Evolutionary conservation across 2,113 vertebrate species (phyloP), one percentile per base, ranked within the genome.

Genomic region (Gavia stellata): DNA sequence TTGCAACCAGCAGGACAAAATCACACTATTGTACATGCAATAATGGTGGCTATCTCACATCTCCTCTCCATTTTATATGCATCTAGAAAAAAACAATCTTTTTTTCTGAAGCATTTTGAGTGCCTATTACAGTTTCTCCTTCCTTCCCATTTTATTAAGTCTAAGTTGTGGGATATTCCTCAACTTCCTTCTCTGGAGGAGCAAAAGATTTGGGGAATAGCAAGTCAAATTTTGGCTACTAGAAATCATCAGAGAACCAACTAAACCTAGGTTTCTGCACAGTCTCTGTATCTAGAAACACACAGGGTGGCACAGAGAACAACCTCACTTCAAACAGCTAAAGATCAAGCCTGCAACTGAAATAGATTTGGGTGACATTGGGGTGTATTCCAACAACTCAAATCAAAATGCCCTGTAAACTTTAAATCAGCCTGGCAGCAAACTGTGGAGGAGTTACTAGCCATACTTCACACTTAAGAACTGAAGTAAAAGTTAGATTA

Each of bases 171-270:
- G 28, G 20, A 38, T 53, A 74, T 31, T 74, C 31, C 38, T 74
- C 59, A 61, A 55, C 33, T 28, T 62, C 40, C 13, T 61, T 25
- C 85, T 81, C 52, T 26, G 16, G 3, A 81, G n/a, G 8, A 59
- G 31, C 0, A 0, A 65, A 26, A 70, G 21, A 45, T 7, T 14
- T 47, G 6, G 8, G 42, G 24, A 70, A 49, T 0, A n/a, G 28
- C 31, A 59, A 91, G 70, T 16, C 38, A 71, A 23, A 17, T 59
- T 66, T 52, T 42, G 49, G 14, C 42, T 61, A 40, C 5, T 33
- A 61, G 47, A 49, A 89, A 49, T 53, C 21, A 20, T 21, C 25
- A 59, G 31, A 75, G 5, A 42, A 42, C 5, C 34, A 73, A 42
- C 12, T 86, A 52, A 86, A 84, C 33, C 58, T 11, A 34, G 12